Evolutionary conservation across 1,140 invertebrate genomes (phyloP).

Genomic region (Phocides pigmalion): DNA sequence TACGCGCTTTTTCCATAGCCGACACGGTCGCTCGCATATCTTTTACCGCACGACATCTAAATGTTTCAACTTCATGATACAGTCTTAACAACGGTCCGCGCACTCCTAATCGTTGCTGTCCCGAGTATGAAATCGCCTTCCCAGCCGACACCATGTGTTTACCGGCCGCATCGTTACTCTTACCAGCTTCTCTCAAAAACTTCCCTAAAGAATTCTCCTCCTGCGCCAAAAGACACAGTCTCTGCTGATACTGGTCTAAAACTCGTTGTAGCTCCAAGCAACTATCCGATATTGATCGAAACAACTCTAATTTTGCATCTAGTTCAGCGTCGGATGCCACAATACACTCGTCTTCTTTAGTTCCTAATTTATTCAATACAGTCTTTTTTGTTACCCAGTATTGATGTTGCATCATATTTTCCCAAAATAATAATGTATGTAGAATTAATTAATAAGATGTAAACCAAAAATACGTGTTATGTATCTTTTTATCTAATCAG

Average conservation of each 20-base stretch:
- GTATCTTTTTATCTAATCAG: conserved; percentile 9
- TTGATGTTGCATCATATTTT: conserved; percentile 93
- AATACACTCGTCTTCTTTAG: conserved; percentile 99
- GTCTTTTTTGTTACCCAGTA: conserved; percentile 99
- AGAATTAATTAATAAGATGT: background rate
- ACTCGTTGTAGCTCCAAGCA: conserved; percentile 94
- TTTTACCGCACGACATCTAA: conserved; percentile 95
- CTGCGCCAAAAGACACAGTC: conserved; percentile 96
- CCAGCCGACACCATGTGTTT: conserved; percentile 97
- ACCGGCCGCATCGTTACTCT: conserved; percentile 90
- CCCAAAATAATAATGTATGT: background rate
- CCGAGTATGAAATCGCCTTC: conserved; percentile 97
- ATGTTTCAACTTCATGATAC: conserved; percentile 98
- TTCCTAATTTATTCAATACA: conserved; percentile 96
- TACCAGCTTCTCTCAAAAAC: conserved; percentile 97
- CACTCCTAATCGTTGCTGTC: conserved; percentile 95
- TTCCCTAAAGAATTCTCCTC: conserved; percentile 97
- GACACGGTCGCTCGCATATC: conserved; percentile 96
- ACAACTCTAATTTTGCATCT: conserved; percentile 98
- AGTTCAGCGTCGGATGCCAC: conserved; percentile 97
- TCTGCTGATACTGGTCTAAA: conserved; percentile 97
- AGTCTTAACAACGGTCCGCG: conserved; percentile 94
- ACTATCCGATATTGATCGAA: conserved; percentile 97
- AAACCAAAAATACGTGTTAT: conserved; percentile 4
- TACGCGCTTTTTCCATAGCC: conserved; percentile 97